Evolutionary conservation across 2,113 vertebrate species (phyloP).

Genomic region (Gobio gobio): DNA sequence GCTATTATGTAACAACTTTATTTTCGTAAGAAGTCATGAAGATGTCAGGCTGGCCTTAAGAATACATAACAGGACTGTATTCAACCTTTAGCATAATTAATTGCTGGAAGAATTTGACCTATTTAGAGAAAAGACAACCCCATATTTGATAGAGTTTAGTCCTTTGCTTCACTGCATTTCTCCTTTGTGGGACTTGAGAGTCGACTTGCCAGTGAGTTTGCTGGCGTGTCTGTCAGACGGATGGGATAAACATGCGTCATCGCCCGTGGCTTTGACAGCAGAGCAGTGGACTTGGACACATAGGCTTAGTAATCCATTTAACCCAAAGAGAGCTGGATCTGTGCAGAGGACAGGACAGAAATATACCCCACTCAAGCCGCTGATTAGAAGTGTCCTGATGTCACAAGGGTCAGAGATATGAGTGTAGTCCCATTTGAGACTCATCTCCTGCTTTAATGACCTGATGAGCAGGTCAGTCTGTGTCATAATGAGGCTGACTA

Average conservation of each 20-base stretch:
- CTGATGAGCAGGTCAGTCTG: constrained; percentile 34
- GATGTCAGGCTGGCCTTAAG: neutral
- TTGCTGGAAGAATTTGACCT: neutral
- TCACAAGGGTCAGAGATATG: constrained; percentile 45
- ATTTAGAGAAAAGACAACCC: neutral
- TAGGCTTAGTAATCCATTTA: constrained; percentile 53
- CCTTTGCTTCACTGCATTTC: neutral
- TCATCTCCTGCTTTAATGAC: constrained; percentile 42
- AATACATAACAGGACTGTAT: constrained; percentile 29
- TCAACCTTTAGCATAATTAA: neutral
- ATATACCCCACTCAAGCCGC: constrained; percentile 33
- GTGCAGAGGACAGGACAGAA: constrained; percentile 48
- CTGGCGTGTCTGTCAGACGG: neutral
- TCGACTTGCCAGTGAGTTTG: constrained; percentile 29
- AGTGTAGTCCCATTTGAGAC: constrained; percentile 16
- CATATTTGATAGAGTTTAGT: neutral
- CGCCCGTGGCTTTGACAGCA: constrained; percentile 24
- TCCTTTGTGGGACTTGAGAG: constrained; percentile 9
- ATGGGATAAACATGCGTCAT: constrained; percentile 46
- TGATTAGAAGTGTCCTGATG: constrained; percentile 49
- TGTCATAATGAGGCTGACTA: constrained; percentile 8
- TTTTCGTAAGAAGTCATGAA: constrained; percentile 29
- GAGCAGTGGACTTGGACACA: constrained; percentile 23
- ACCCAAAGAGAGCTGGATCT: constrained; percentile 47
- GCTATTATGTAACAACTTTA: constrained; percentile 18